Evolutionary conservation across 1,140 invertebrate species (phyloP).

Genomic region (Frieseomelitta varia): DNA sequence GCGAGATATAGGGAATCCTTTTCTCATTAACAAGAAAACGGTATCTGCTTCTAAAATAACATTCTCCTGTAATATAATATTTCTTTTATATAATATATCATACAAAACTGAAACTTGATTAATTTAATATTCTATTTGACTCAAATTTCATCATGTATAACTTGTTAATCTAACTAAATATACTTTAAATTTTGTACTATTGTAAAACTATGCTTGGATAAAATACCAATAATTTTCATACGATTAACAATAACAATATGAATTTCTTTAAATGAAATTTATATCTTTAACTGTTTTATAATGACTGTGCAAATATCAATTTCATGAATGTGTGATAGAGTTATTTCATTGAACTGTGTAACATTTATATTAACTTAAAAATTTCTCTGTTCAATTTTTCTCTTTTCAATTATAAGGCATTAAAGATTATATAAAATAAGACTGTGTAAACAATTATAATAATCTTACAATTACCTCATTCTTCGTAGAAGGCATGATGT

Average conservation of each 20-base stretch:
- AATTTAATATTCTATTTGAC: no score
- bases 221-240: no score
- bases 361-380: background rate
- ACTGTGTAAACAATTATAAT: background rate
- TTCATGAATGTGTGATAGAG: no score
- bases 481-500: slow-evolving; percentile 39
- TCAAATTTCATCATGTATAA: no score
- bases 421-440: background rate
- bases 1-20: slow-evolving; percentile 88
- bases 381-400: background rate
- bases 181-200: no score
- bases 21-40: slow-evolving; percentile 88
- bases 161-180: no score
- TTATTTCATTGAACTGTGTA: background rate
- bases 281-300: no score
- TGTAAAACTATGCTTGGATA: no score
- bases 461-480: slow-evolving; percentile 43
- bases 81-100: background rate
- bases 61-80: slow-evolving; percentile 70
- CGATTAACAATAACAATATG: no score
- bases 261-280: background rate
- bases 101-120: background rate
- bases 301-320: background rate
- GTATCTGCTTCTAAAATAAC: slow-evolving; percentile 85
- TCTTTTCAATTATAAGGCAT: background rate